A percentile compares a stretch with the other conserved stretches of the same genome.
These are phyloP conservation scores for Gymnosoma rotundatum DNA, from an alignment of 2,888 invertebrate genomes.

Conservation along the genomic window DNA sequence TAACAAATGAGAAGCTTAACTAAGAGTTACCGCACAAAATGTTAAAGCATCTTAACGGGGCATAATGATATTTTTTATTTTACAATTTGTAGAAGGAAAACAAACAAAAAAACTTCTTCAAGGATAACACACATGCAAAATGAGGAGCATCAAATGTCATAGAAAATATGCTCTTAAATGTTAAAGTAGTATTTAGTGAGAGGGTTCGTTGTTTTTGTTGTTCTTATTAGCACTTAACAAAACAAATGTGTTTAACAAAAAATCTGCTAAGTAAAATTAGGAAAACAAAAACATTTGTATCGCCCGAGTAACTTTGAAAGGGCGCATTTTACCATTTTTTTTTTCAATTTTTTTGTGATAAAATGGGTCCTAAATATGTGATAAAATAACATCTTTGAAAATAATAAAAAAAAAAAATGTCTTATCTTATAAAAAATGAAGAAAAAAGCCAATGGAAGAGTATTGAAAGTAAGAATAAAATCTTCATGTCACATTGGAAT, in stretches of 20 bases:
- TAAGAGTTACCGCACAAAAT: slow-evolving; percentile 52
- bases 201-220: slow-evolving; percentile 36
- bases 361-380: too few relatives aligned
- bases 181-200: slow-evolving; percentile 7
- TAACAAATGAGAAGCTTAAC: slow-evolving; percentile 63
- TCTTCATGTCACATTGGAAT: too few relatives aligned
- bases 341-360: too few relatives aligned
- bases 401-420: too few relatives aligned
- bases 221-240: slow-evolving; percentile 50
- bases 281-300: neutral
- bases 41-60: slow-evolving; percentile 54
- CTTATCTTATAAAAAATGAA: too few relatives aligned
- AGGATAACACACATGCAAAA: slow-evolving; percentile 25
- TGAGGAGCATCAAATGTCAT: slow-evolving; percentile 49
- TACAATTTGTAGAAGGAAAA: neutral
- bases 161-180: slow-evolving; percentile 6
- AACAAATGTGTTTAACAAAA: slow-evolving; percentile 65
- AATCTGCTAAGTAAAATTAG: slow-evolving; percentile 3
- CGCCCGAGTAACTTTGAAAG: too few relatives aligned
- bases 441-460: too few relatives aligned
- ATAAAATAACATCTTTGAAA: too few relatives aligned
- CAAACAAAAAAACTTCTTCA: slow-evolving; percentile 24
- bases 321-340: too few relatives aligned
- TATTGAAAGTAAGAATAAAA: too few relatives aligned
- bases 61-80: slow-evolving; percentile 34